Base-by-base conservation (phyloP, 2,888 invertebrate genomes). In the Poecilus cupreus region DNA sequence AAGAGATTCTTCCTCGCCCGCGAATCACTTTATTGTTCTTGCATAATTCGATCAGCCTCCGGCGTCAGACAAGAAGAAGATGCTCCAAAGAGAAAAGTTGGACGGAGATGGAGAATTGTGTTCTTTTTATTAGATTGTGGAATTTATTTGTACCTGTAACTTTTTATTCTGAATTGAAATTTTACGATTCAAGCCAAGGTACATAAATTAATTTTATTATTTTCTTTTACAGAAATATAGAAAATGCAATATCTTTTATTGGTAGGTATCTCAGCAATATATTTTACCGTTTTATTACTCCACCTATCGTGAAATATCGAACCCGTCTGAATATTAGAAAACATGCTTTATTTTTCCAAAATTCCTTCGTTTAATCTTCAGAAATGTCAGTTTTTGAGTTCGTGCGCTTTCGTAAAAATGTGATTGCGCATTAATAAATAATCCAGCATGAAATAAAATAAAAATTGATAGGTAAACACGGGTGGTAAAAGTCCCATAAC, bases 1-100 rank as follows among this genome's bases (percentile, higher is more conserved):
- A 85, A 85, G 85, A 86, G 87, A 86, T 85, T 84, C 87, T 85
- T 87, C 54, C 37, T 6, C 49, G n/a, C 70, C 72, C 18, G 11
- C 20, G 43, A 43, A 51, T 68, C 46, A 70, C 49, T 80, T 80
- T 80, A 80, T 80, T 80, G 80, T 68, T 80, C 54, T 37, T 80
- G 54, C 80, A 80, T 80, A 80, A 80, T 80, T 80, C 72, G 80
- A 80, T 80, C 72, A 24, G 64, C 32, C 32, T 32, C 32, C 32
- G 4, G 32, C 32, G 4, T 3, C 1, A 46, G 46, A 54, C 6
- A 57, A n/a, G 20, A 5, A 70, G 8, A 43, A 43, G 6, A 11
- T 37, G 18, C 20, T 18, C 1, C 5, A 18, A 13, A 18, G 64
- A 60, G 11, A 16, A 5, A 2, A 32, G 60, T 13, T 10, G 57